Percentiles rank a stretch among this genome's conserved stretches.
Conservation (phyloP, 2,797 vertebrate species). For the Parauchenoglanis punctatus region DNA sequence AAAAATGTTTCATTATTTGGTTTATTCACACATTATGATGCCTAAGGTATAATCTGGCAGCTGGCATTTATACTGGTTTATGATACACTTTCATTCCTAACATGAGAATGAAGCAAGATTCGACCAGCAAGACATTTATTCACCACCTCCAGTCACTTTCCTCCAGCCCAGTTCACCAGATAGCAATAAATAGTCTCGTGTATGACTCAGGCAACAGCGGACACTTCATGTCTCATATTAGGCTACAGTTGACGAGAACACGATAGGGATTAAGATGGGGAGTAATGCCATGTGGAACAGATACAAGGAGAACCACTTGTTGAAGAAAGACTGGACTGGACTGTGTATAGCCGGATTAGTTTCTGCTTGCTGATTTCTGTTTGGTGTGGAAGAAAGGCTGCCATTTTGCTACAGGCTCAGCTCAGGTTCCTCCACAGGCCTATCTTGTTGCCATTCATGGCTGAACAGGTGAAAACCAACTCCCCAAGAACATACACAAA, state of each 20-base stretch:
- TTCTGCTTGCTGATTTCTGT: conserved; percentile 45
- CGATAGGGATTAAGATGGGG: background rate
- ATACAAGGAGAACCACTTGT: conserved; percentile 34
- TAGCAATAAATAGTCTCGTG: background rate
- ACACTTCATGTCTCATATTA: background rate
- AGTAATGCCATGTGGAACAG: background rate
- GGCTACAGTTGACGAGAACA: no score
- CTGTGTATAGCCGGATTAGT: background rate
- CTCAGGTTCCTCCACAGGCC: conserved; percentile 60
- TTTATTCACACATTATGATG: background rate
- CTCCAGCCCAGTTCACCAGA: background rate
- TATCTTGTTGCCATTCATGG: conserved; percentile 70
- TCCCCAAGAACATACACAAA: conserved; percentile 58
- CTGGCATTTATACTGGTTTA: background rate
- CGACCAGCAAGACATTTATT: background rate
- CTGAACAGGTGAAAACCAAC: conserved; percentile 64
- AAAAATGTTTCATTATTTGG: background rate
- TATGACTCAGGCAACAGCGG: background rate
- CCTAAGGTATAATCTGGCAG: background rate
- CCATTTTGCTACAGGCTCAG: conserved; percentile 47
- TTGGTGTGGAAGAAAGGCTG: conserved; percentile 49
- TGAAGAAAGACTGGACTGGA: conserved; percentile 11
- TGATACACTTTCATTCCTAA: background rate
- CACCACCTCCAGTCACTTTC: background rate
- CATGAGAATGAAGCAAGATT: background rate